Conservation (phyloP, 2,888 invertebrate species). For the Plagodis pulveraria region DNA sequence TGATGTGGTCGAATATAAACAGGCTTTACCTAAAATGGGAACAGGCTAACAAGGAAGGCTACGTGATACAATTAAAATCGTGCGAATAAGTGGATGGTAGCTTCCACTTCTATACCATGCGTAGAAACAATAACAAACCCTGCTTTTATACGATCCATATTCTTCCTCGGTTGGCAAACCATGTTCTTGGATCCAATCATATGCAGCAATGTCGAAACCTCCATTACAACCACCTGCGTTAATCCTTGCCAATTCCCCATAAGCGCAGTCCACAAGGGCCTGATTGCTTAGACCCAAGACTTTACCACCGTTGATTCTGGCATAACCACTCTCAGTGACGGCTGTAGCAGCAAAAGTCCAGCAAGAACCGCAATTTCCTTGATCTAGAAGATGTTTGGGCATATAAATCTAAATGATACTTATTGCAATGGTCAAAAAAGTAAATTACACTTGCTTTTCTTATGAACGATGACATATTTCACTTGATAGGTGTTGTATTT, state of each 20-base stretch:
- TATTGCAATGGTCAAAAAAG: neutral
- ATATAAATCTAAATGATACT: neutral
- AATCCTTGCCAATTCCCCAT: conserved; percentile 63
- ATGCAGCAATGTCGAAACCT: conserved; percentile 94
- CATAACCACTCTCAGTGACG: conserved; percentile 64
- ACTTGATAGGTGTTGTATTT: no score
- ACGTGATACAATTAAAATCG: no score
- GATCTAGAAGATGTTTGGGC: conserved; percentile 44
- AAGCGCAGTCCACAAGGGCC: conserved; percentile 69
- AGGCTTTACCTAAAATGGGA: no score
- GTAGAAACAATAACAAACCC: conserved; percentile 65
- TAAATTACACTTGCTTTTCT: no score
- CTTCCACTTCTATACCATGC: neutral
- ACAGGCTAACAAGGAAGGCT: no score
- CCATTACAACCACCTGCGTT: conserved; percentile 96
- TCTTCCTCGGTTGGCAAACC: conserved; percentile 92
- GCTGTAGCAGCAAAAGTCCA: conserved; percentile 66
- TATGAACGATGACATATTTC: no score
- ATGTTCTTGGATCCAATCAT: conserved; percentile 93
- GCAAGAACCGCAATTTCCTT: conserved; percentile 60
- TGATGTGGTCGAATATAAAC: no score
- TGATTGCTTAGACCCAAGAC: conserved; percentile 63
- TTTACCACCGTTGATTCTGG: conserved; percentile 59
- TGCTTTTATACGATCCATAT: conserved; percentile 93
- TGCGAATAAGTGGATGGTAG: no score